These are phyloP conservation scores for Subacronicta megacephala DNA, from an alignment of 2,888 invertebrate genomes.

Conservation along the genomic window DNA sequence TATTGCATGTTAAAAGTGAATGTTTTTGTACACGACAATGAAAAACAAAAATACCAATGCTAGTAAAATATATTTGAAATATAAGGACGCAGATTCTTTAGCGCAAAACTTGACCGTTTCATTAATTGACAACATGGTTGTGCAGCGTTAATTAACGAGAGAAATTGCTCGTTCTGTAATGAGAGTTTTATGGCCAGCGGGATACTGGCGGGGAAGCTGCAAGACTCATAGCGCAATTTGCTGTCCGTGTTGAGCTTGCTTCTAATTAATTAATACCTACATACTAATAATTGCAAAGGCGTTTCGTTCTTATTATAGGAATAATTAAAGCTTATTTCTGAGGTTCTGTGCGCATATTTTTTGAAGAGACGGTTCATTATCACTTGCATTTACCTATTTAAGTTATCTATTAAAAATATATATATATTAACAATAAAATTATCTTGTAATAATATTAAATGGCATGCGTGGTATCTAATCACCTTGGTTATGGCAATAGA, in stretches of 20 bases:
- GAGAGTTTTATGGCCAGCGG: conserved; percentile 73
- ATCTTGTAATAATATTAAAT: too few species aligned
- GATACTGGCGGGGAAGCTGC: conserved; percentile 58
- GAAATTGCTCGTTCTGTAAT: conserved; percentile 73
- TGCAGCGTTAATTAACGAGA: conserved; percentile 74
- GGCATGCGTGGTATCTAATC: too few species aligned
- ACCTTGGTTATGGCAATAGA: conserved; percentile 4
- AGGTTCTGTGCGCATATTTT: not conserved
- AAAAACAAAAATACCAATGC: conserved; percentile 3
- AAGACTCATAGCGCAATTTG: conserved; percentile 72
- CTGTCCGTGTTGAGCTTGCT: conserved; percentile 63
- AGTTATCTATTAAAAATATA: too few species aligned
- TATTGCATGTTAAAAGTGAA: conserved; percentile 25
- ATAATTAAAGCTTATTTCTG: conserved; percentile 16
- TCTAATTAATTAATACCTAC: conserved; percentile 69
- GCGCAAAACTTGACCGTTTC: conserved; percentile 58
- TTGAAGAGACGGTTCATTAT: too few species aligned
- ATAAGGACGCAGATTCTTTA: conserved; percentile 39
- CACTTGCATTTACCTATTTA: not conserved
- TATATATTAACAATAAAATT: too few species aligned
- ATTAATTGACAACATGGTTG: conserved; percentile 70
- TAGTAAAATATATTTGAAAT: conserved; percentile 15
- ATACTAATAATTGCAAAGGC: conserved; percentile 59
- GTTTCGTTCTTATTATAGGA: conserved; percentile 28
- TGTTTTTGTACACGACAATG: conserved; percentile 7